phyloP scores from a whole-genome alignment of 2,113 vertebrate species.

The human (Homo sapiens) region GRCh38 chr16:50608001-50608500 shows the following conservation, averaged over 20 bases:
- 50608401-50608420: neutral
- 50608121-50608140: neutral
- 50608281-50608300: conserved; percentile 87
- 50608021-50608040: accelerated
- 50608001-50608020: neutral
- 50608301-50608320: conserved; percentile 90
- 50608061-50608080: accelerated
- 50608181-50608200: neutral
- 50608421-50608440: accelerated
- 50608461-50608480: neutral
- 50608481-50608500: accelerated
- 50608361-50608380: conserved; percentile 81
- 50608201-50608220: neutral
- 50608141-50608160: neutral
- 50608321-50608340: conserved; percentile 91
- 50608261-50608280: neutral
- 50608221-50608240: neutral
- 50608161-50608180: neutral
- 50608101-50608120: neutral
- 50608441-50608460: neutral
- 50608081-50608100: neutral
- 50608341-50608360: conserved; percentile 96
- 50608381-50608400: neutral
- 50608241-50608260: neutral
- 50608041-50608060: accelerated